These are phyloP conservation scores for Betta splendens DNA, from an alignment of 2,797 vertebrate genomes.

Conservation along the genomic window DNA sequence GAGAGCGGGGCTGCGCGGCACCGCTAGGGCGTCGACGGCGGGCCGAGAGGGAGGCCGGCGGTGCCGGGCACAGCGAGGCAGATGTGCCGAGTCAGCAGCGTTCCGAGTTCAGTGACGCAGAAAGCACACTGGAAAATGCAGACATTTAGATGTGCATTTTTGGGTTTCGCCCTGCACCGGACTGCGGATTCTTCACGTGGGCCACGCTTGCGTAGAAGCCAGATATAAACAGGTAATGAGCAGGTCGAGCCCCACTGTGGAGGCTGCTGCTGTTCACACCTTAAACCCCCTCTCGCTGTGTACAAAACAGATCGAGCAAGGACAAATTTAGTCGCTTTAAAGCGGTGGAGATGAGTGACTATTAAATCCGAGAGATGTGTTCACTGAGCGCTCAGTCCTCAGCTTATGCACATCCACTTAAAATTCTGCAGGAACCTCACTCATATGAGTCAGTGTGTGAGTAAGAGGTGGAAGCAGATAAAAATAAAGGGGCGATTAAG, in stretches of 20 bases:
- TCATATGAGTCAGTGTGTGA: conserved; percentile 6
- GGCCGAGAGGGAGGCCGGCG: conserved; percentile 44
- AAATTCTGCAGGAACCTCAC: conserved; percentile 45
- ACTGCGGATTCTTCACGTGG: too few species aligned
- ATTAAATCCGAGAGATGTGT: conserved; percentile 62
- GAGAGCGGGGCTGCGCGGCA: conserved; percentile 29
- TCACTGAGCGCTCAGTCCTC: conserved; percentile 45
- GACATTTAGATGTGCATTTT: conserved; percentile 14
- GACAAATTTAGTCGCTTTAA: conserved; percentile 62
- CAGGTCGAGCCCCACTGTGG: conserved; percentile 20
- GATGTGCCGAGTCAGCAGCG: conserved; percentile 68
- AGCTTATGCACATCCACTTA: conserved; percentile 51
- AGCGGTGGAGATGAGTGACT: conserved; percentile 53
- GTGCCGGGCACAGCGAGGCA: conserved; percentile 36
- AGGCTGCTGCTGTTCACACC: conserved; percentile 42
- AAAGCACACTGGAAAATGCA: conserved; percentile 45
- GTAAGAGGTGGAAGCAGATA: conserved; percentile 1
- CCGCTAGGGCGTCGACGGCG: conserved; percentile 37
- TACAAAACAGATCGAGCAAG: conserved; percentile 38
- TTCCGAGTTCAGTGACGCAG: conserved; percentile 56
- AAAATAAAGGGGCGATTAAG: conserved; percentile 40
- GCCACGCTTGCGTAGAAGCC: conserved; percentile 12
- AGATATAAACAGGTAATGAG: conserved; percentile 15
- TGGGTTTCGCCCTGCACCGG: conserved; percentile 12
- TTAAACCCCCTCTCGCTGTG: conserved; percentile 36